Base-by-base conservation (phyloP, 2,113 vertebrate genomes). In the Narcine bancroftii region DNA sequence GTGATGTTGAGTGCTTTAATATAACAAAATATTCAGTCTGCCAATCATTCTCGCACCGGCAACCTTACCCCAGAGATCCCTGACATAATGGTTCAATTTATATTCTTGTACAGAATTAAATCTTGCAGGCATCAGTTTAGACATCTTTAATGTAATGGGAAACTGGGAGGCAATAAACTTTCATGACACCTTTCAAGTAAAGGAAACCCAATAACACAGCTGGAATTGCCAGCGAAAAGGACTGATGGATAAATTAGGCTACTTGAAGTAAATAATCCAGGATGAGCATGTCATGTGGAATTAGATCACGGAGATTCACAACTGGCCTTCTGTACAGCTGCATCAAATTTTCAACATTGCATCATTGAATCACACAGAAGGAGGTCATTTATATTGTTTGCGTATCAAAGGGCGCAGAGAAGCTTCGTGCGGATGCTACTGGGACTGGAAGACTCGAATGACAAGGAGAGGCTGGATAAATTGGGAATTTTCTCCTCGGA, bases 81-180 rank as follows among this genome's bases (percentile, higher is more conserved):
- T 93, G 92, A 93, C 92, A 93, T 92, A 93, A 93, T 92, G 92
- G 83, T 93, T 93, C 92, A 93, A 93, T 93, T 93, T 93, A 93
- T 93, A 93, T 93, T 93, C 93, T 92, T 92, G 72, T 65, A 93
- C 92, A 76, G 92, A 93, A 93, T 93, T 92, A 93, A 93, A 93
- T 92, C 92, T 93, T 93, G 91, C 92, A 87, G 93, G 92, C 93
- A 92, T 92, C 93, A 93, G 87, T 76, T 79, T 89, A 76, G 92
- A 93, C 92, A 89, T 66, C 87, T 92, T 89, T 93, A 93, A 93
- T 93, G 92, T 92, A 93, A 93, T 92, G 92, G 92, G 93, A 92
- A 24, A 93, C 92, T 65, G 79, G 93, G 92, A 92, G 73, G 92
- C 93, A 93, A 93, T 93, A 92, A 93, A 87, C 92, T 85, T 93